Evolutionary conservation across 2,888 invertebrate species (phyloP).

Genomic region (Aporophyla lueneburgensis): DNA sequence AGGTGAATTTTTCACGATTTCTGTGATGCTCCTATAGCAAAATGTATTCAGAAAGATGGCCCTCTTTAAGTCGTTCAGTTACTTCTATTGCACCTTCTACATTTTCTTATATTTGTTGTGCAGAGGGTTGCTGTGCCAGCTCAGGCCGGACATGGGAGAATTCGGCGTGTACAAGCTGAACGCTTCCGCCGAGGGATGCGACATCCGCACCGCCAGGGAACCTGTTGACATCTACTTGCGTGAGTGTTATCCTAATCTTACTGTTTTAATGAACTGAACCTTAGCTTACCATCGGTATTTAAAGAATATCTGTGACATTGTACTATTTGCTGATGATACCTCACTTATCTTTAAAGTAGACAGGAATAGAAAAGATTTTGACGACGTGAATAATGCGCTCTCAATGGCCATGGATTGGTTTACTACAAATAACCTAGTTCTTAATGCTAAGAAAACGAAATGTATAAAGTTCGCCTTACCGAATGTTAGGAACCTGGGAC

Average conservation of each 20-base stretch:
- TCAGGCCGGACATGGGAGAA: constrained; percentile 91
- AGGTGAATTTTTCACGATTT: neutral
- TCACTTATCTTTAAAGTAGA: too few relatives aligned
- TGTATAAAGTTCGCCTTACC: too few relatives aligned
- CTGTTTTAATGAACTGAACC: neutral
- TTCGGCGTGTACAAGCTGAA: constrained; percentile 94
- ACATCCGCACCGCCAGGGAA: constrained; percentile 89
- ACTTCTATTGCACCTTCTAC: neutral
- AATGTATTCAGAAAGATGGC: neutral
- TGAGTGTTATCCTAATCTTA: constrained; percentile 82
- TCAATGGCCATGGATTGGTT: too few relatives aligned
- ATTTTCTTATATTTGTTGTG: constrained; percentile 32
- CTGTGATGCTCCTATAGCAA: neutral
- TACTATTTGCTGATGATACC: too few relatives aligned
- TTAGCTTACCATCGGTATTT: neutral
- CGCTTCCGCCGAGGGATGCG: constrained; percentile 88
- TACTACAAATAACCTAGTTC: too few relatives aligned
- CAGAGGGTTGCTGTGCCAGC: constrained; percentile 91
- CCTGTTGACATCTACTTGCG: constrained; percentile 94
- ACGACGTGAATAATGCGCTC: too few relatives aligned
- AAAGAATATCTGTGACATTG: too few relatives aligned
- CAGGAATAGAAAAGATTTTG: too few relatives aligned
- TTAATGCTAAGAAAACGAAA: too few relatives aligned
- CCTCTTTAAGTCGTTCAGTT: neutral
- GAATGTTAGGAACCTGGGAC: too few relatives aligned